Evolutionary conservation across 2,888 invertebrate genomes (phyloP), one percentile per base, ranked within the genome.

Genomic region (Heliconius aoede): DNA sequence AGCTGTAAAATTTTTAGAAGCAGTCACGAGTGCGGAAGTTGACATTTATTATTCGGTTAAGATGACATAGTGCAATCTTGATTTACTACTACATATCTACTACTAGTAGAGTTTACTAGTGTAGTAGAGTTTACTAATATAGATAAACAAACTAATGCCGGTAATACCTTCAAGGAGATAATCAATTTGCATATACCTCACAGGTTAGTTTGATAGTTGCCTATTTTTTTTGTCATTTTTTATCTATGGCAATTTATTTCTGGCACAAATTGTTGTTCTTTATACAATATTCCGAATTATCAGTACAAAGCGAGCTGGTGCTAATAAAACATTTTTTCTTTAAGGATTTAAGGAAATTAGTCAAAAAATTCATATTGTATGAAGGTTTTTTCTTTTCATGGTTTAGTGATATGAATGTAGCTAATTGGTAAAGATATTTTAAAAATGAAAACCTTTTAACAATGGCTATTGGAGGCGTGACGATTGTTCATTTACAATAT

Each of bases 61-160:
- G 24, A n/a, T 73, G 72, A 76, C 78, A 65, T 62, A 61, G 61
- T 62, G 21, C 62, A 3, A 36, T 36, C 36, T 36, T 36, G 36
- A 36, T 36, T n/a, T 21, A n/a, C 51, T n/a, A 9, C n/a, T 9
- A n/a, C 8, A 1, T 51, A 51, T 18, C 18, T 46, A 46, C 5
- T 46, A 18, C 46, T 21, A 21, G n/a, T n/a, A n/a, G n/a, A n/a
- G n/a, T n/a, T n/a, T n/a, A n/a, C n/a, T n/a, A 4, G 15, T 40
- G 40, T 4, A 40, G 15, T 15, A 15, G 15, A 40, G 15, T 58
- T 58, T 58, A 11, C 11, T 36, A 36, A n/a, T n/a, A n/a, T n/a
- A n/a, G 28, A 15, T 61, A 28, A 30, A 30, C 30, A 30, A 1
- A 21, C 5, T 21, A 60, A 58, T 32, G 30, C 21, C n/a, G 11